Conservation (phyloP, 2,888 invertebrate genomes). For the Sphecodes monilicornis region DNA sequence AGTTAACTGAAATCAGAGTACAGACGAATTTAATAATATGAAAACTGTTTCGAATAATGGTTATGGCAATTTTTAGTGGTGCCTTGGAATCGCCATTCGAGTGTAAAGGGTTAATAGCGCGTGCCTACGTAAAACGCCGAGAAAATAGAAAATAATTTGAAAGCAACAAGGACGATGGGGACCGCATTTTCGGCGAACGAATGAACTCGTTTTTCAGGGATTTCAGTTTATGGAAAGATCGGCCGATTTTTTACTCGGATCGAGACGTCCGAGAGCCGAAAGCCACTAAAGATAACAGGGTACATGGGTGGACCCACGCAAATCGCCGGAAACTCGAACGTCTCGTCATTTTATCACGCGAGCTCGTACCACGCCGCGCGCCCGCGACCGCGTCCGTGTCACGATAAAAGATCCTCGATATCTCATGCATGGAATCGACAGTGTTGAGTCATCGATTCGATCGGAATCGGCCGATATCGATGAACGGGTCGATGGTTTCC, state of each 20-base stretch:
- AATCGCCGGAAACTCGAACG: conserved; percentile 2
- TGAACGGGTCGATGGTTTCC: conserved; percentile 10
- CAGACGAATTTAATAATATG: too few relatives aligned
- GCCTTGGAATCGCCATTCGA: too few relatives aligned
- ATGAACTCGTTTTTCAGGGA: background rate
- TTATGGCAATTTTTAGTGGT: too few relatives aligned
- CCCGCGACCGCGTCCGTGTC: background rate
- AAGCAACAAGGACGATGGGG: background rate
- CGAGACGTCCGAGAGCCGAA: background rate
- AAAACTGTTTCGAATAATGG: too few relatives aligned
- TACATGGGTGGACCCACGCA: conserved; percentile 39
- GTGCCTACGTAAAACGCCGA: background rate
- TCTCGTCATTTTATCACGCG: conserved; percentile 13
- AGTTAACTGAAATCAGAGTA: too few relatives aligned
- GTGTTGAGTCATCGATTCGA: conserved; percentile 32
- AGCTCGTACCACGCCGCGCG: background rate
- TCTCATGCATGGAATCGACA: conserved; percentile 18
- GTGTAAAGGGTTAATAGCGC: too few relatives aligned
- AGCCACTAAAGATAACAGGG: background rate
- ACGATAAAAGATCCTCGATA: conserved; percentile 29
- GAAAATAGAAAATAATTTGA: background rate
- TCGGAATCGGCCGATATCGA: conserved; percentile 36
- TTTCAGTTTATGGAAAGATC: background rate
- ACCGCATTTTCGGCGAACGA: background rate
- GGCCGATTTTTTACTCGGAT: background rate